Percentiles rank a stretch among this genome's conserved stretches.
Evolutionary conservation across 2,797 vertebrate species (phyloP).

Genomic region (Otus scops): DNA sequence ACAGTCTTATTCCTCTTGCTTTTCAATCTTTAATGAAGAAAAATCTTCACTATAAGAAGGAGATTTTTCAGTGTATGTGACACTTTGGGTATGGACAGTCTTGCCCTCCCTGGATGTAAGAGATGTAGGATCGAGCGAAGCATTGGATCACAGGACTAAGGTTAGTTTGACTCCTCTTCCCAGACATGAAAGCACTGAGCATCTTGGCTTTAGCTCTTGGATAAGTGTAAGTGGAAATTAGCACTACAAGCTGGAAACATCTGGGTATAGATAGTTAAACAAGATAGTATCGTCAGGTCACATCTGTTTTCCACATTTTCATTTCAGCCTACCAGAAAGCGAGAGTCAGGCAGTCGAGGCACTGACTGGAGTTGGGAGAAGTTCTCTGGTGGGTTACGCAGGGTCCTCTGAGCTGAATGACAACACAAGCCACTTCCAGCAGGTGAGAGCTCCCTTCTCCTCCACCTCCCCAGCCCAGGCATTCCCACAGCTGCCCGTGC

Average conservation of each 20-base stretch:
- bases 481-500: neutral
- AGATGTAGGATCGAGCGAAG: neutral
- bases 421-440: neutral
- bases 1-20: neutral
- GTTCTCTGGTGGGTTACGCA: accelerated
- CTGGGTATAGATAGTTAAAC: conserved; percentile 37
- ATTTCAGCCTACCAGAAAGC: neutral
- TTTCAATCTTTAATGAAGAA: neutral
- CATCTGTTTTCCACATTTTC: conserved; percentile 46
- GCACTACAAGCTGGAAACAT: conserved; percentile 47
- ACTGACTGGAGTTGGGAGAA: accelerated
- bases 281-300: neutral
- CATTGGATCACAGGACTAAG: neutral
- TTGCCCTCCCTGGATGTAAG: neutral
- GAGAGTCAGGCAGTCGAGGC: neutral
- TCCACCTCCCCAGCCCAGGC: neutral
- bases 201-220: neutral
- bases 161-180: neutral
- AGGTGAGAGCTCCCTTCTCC: neutral
- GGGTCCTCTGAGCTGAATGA: neutral
- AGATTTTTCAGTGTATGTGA: neutral
- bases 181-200: neutral
- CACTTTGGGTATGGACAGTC: neutral
- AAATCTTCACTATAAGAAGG: neutral
- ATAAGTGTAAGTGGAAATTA: conserved; percentile 6